phyloP scores from a whole-genome alignment of 2,888 invertebrate species.

The Neria commutata region DNA sequence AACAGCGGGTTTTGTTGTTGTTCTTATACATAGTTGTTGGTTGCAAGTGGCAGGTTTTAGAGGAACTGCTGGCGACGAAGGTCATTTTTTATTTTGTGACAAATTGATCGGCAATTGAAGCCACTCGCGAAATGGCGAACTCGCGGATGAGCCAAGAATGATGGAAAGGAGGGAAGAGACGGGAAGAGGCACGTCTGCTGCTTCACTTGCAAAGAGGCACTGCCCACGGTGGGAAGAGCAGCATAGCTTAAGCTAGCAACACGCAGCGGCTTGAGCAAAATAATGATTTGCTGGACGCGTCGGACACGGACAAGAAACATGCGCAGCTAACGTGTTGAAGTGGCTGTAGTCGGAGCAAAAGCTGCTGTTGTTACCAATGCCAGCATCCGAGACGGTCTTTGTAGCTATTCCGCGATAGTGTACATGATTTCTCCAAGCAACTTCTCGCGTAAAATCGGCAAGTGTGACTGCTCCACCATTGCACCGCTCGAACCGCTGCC shows the following conservation, averaged over 20 bases:
- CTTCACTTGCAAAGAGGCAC: too few species aligned
- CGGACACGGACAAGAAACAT: background rate
- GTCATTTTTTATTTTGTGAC: slow-evolving; percentile 42
- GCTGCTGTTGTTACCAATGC: background rate
- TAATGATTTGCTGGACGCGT: slow-evolving; percentile 30
- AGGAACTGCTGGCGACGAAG: slow-evolving; percentile 21
- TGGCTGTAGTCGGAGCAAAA: background rate
- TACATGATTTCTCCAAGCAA: slow-evolving; percentile 1
- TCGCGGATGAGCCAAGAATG: too few species aligned
- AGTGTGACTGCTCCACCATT: background rate
- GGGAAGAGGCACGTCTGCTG: too few species aligned
- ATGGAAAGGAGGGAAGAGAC: too few species aligned
- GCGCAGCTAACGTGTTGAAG: too few species aligned
- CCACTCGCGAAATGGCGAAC: background rate
- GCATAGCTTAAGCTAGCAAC: too few species aligned
- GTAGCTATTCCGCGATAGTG: background rate
- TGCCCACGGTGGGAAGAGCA: too few species aligned
- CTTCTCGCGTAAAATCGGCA: background rate
- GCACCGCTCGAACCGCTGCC: background rate
- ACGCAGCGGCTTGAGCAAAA: slow-evolving; percentile 17
- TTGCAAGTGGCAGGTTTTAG: too few species aligned
- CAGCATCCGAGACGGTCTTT: background rate
- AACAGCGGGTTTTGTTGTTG: too few species aligned
- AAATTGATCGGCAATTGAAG: slow-evolving; percentile 41
- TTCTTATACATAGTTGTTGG: too few species aligned